Conservation (phyloP, 2,797 vertebrate species). For the Pipistrellus kuhlii region DNA sequence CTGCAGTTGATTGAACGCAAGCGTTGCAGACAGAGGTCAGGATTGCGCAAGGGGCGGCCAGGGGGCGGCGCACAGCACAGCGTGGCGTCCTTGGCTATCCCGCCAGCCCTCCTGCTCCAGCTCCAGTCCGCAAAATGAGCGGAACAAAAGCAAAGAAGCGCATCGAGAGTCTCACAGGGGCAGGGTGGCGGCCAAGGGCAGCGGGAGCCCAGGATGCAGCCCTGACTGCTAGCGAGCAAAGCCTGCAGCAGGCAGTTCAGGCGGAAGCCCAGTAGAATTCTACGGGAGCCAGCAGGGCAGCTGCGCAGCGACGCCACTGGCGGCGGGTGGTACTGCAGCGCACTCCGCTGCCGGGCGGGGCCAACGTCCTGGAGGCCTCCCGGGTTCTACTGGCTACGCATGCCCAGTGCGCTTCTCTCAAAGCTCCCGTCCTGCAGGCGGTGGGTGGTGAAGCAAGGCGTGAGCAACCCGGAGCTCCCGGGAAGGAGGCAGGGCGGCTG, state of each 20-base stretch:
- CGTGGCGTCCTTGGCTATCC: neutral
- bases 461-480: neutral
- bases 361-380: neutral
- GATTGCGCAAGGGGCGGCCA: rapidly evolving
- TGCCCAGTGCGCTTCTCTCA: neutral
- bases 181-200: rapidly evolving
- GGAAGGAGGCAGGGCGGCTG: neutral
- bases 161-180: neutral
- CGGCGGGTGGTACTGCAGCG: neutral
- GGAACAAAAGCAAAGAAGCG: neutral
- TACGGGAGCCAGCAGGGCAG: neutral
- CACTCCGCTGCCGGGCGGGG: neutral
- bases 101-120: rapidly evolving
- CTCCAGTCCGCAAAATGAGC: neutral
- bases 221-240: neutral
- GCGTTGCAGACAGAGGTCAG: rapidly evolving
- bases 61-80: neutral
- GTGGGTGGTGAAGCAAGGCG: neutral
- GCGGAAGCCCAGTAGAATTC: slow-evolving; percentile 40
- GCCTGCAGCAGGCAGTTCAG: neutral
- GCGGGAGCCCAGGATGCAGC: neutral
- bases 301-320: slow-evolving; percentile 61
- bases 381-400: neutral
- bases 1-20: neutral
- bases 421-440: neutral